Evolutionary conservation across 2,888 invertebrate species (phyloP).

Genomic region (Stenurella melanura): DNA sequence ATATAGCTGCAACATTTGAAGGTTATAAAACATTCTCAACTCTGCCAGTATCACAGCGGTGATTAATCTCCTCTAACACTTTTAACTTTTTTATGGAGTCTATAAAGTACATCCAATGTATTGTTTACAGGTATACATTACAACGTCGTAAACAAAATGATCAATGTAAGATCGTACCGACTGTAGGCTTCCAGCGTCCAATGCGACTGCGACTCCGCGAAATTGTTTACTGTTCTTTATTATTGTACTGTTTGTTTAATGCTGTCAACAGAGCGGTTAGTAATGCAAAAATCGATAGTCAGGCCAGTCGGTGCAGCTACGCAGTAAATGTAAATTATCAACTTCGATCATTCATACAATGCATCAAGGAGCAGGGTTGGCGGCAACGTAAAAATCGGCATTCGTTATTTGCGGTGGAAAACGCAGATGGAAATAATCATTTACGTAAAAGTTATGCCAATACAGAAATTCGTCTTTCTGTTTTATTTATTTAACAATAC

Average conservation of each 20-base stretch:
- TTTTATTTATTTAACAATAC: too few species aligned
- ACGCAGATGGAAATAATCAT: background rate
- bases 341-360: background rate
- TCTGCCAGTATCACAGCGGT: background rate
- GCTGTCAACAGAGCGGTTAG: background rate
- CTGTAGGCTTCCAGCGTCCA: background rate
- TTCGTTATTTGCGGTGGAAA: background rate
- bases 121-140: too few species aligned
- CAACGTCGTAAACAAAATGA: too few species aligned
- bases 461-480: too few species aligned
- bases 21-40: slow-evolving; percentile 11
- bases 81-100: too few species aligned
- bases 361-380: background rate
- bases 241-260: background rate
- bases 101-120: too few species aligned
- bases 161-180: too few species aligned
- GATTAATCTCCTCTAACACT: too few species aligned
- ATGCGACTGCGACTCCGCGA: background rate
- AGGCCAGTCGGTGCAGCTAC: slow-evolving; percentile 7
- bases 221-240: background rate
- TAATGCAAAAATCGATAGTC: slow-evolving; percentile 25
- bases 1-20: background rate
- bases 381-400: background rate
- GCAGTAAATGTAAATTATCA: slow-evolving; percentile 10
- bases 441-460: too few species aligned